phyloP scores from a whole-genome alignment of 2,888 invertebrate genomes.

The Mesodorylaimus sp. region DNA sequence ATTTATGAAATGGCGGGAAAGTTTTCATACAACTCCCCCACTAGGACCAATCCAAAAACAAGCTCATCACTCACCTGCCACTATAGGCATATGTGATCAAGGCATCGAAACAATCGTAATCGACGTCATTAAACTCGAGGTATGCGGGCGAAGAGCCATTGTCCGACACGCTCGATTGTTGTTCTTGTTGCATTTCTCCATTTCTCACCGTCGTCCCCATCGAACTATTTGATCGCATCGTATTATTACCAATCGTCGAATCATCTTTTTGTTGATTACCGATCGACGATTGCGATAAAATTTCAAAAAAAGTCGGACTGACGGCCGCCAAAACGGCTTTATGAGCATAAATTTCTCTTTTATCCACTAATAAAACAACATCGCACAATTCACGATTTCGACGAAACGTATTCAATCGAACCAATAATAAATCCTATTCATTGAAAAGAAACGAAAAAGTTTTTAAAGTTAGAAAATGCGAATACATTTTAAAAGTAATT shows the following conservation, averaged over 20 bases:
- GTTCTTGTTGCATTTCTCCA: slow-evolving; percentile 29
- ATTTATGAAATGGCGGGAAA: too few species aligned
- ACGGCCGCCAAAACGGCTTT: slow-evolving; percentile 58
- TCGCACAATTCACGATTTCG: slow-evolving; percentile 64
- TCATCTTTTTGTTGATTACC: neutral
- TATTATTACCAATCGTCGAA: too few species aligned
- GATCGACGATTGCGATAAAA: slow-evolving; percentile 42
- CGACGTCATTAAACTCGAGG: slow-evolving; percentile 34
- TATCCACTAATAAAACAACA: slow-evolving; percentile 56
- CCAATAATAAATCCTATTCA: slow-evolving; percentile 22
- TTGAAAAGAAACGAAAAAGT: too few species aligned
- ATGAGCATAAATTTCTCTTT: slow-evolving; percentile 54
- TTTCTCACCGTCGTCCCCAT: too few species aligned
- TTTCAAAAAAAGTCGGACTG: slow-evolving; percentile 54
- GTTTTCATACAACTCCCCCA: too few species aligned
- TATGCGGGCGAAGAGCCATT: neutral
- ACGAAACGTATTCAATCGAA: slow-evolving; percentile 31
- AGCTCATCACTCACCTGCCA: too few species aligned
- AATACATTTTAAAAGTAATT: too few species aligned
- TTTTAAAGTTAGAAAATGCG: too few species aligned
- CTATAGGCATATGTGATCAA: slow-evolving; percentile 68
- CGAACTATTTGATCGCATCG: too few species aligned
- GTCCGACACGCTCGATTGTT: neutral
- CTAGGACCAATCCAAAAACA: too few species aligned
- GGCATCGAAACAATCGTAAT: slow-evolving; percentile 49